Conservation (phyloP, 1,140 invertebrate genomes). For the Physella acuta region DNA sequence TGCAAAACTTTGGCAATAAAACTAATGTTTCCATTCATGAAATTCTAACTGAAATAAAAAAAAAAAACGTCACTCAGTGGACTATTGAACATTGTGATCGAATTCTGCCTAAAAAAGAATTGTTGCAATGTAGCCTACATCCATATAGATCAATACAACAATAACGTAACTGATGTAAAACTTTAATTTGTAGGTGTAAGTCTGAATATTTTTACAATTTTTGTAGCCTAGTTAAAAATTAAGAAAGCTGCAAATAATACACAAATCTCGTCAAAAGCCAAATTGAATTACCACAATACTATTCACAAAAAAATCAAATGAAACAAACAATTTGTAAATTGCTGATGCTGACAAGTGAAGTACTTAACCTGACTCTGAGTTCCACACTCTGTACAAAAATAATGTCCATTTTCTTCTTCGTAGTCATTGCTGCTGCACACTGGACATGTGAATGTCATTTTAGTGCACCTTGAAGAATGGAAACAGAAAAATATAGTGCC, state of each 20-base stretch:
- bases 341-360: not conserved
- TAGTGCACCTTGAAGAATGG: too few relatives aligned
- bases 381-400: conserved; percentile 12
- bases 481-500: too few relatives aligned
- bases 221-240: not conserved
- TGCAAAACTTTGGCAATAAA: too few relatives aligned
- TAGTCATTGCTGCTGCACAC: conserved; percentile 7
- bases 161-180: too few relatives aligned
- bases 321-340: not conserved
- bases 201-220: not conserved
- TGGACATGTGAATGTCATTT: conserved; percentile 6
- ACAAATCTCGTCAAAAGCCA: not conserved
- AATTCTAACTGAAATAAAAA: too few relatives aligned
- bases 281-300: not conserved
- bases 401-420: conserved; percentile 4
- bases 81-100: too few relatives aligned
- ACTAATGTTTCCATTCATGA: too few relatives aligned
- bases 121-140: too few relatives aligned
- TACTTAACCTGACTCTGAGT: conserved; percentile 3
- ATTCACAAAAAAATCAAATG: not conserved
- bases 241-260: not conserved
- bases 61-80: too few relatives aligned
- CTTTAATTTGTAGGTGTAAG: not conserved
- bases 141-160: too few relatives aligned
- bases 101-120: too few relatives aligned